phyloP scores from a whole-genome alignment of 2,113 vertebrate genomes.

The Pygoscelis adeliae region DNA sequence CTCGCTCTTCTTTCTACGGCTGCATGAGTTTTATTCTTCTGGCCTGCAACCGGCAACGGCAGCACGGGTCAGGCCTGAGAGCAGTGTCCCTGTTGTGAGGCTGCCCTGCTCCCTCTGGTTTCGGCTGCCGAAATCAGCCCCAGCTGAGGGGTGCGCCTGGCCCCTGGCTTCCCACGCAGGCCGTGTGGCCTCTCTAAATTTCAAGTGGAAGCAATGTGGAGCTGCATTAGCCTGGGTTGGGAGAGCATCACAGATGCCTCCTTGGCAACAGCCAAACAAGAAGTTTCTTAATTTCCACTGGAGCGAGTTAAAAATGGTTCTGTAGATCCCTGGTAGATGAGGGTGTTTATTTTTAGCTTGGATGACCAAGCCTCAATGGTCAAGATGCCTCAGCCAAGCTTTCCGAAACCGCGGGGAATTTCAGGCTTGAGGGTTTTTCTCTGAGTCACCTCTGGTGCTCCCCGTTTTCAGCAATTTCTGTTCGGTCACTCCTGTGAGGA shows the following conservation, averaged over 20 bases:
- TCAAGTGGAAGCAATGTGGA: background rate
- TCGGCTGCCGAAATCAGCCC: background rate
- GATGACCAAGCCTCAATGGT: background rate
- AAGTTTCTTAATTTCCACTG: background rate
- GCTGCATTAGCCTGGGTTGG: background rate
- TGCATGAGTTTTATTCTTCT: background rate
- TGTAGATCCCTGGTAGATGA: background rate
- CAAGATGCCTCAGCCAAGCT: background rate
- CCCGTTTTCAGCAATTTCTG: background rate
- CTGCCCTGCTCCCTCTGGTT: fast-evolving
- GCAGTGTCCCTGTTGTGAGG: background rate
- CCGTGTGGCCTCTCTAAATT: background rate
- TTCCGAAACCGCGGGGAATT: background rate
- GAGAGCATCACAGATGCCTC: background rate
- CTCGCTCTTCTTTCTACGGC: background rate
- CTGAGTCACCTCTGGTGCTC: background rate
- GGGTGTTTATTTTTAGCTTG: background rate
- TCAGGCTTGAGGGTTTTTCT: background rate
- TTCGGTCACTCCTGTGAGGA: background rate
- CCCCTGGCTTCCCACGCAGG: fast-evolving
- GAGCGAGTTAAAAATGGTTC: background rate
- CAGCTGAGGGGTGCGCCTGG: background rate
- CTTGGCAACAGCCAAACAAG: background rate
- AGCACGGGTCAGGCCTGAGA: background rate
- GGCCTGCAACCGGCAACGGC: fast-evolving